Evolutionary conservation across 2,797 vertebrate genomes (phyloP).

Genomic region (Scleropages formosus): DNA sequence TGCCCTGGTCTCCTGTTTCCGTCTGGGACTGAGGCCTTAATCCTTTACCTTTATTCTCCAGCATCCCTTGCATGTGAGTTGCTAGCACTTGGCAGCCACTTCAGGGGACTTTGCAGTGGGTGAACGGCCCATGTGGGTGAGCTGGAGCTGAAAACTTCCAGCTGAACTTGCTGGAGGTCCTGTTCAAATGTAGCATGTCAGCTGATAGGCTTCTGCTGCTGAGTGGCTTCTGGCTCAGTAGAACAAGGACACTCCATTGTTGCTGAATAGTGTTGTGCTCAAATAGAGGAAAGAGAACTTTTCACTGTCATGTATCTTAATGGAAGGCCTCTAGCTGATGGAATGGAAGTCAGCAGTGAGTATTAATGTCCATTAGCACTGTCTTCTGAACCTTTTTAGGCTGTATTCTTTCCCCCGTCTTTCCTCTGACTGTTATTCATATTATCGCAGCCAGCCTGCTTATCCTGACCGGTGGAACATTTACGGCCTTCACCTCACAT

Average conservation of each 20-base stretch:
- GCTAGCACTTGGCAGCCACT: neutral
- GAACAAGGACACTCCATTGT: neutral
- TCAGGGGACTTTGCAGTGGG: conserved; percentile 31
- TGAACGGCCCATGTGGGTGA: conserved; percentile 1
- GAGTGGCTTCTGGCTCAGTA: neutral
- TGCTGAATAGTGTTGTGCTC: neutral
- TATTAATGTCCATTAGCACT: neutral
- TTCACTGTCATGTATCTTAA: neutral
- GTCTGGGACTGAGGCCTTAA: neutral
- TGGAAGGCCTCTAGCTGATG: neutral
- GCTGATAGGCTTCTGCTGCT: neutral
- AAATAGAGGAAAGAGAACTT: conserved; percentile 8
- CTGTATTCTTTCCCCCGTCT: neutral
- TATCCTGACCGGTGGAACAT: neutral
- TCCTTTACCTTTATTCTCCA: neutral
- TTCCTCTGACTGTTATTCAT: neutral
- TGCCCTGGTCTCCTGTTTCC: neutral
- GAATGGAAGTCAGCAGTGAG: neutral
- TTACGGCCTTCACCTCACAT: neutral
- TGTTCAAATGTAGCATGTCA: neutral
- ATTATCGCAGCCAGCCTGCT: neutral
- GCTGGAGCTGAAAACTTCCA: neutral
- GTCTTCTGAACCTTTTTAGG: neutral
- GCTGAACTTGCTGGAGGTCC: neutral
- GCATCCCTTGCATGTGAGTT: neutral